phyloP scores from a whole-genome alignment of 1,140 invertebrate genomes.

The Apis cerana region DNA sequence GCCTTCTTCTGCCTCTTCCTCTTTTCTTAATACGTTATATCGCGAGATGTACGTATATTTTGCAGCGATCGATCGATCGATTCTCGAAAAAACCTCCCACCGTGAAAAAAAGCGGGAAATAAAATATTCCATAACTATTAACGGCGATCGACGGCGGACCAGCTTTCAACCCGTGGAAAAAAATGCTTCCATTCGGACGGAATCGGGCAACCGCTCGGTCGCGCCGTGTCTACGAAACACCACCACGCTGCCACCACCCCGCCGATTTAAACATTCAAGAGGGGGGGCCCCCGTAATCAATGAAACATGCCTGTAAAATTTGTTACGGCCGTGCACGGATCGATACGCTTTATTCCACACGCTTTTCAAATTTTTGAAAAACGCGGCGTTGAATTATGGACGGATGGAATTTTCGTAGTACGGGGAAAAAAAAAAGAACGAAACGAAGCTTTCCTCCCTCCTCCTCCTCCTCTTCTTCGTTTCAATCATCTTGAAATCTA shows the following conservation, averaged over 20 bases:
- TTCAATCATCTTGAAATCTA: too few relatives aligned
- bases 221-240: not conserved
- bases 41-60: not conserved
- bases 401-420: not conserved
- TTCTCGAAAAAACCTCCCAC: too few relatives aligned
- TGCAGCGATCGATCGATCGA: not conserved
- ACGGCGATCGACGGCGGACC: not conserved
- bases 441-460: too few relatives aligned
- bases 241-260: too few relatives aligned
- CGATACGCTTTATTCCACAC: slow-evolving; percentile 22
- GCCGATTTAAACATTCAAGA: slow-evolving; percentile 42
- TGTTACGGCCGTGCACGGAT: slow-evolving; percentile 9
- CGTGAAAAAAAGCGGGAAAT: not conserved
- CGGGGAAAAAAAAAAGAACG: not conserved
- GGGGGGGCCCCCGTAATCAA: slow-evolving; percentile 16
- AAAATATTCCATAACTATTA: slow-evolving; percentile 11
- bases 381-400: slow-evolving; percentile 18
- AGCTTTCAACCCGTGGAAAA: not conserved
- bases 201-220: not conserved
- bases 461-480: too few relatives aligned
- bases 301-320: slow-evolving; percentile 37
- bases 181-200: slow-evolving; percentile 15
- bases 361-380: slow-evolving; percentile 15
- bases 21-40: slow-evolving; percentile 51
- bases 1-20: slow-evolving; percentile 30